Percentiles rank a stretch among this genome's conserved stretches.
These are phyloP conservation scores for Lepidochrysops patricia DNA, from an alignment of 2,888 invertebrate species.

Conservation along the genomic window DNA sequence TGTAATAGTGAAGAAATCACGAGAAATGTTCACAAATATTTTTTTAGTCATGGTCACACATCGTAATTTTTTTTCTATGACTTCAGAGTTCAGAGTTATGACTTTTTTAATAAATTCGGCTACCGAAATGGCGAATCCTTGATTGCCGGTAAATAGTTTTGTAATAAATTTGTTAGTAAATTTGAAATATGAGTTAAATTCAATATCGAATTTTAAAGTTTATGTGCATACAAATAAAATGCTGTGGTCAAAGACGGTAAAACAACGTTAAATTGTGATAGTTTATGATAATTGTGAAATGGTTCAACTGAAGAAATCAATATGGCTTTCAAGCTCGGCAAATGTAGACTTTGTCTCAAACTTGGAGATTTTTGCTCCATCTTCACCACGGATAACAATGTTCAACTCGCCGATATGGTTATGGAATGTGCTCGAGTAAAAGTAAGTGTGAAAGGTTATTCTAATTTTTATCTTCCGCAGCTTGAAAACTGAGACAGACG, in stretches of 20 bases:
- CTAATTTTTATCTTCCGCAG: slow-evolving; percentile 11
- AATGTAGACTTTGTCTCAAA: slow-evolving; percentile 72
- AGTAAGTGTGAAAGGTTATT: slow-evolving; percentile 46
- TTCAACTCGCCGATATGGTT: slow-evolving; percentile 68
- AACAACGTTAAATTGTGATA: slow-evolving; percentile 24
- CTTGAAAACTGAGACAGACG: slow-evolving; percentile 20
- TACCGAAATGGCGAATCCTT: slow-evolving; percentile 33
- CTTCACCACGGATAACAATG: slow-evolving; percentile 63
- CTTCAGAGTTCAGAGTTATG: too few relatives aligned
- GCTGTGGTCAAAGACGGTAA: slow-evolving; percentile 13
- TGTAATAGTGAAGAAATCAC: too few relatives aligned
- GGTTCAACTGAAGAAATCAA: slow-evolving; percentile 58
- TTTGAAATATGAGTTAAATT: slow-evolving; percentile 12
- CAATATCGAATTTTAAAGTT: slow-evolving; percentile 17
- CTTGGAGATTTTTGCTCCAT: slow-evolving; percentile 71
- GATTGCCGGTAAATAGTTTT: slow-evolving; percentile 16
- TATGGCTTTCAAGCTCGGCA: slow-evolving; percentile 68
- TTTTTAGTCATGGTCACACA: neutral
- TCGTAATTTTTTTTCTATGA: neutral
- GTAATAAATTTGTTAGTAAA: slow-evolving; percentile 18
- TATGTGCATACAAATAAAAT: neutral
- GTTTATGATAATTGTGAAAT: slow-evolving; percentile 47
- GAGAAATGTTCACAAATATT: neutral
- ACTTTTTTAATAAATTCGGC: slow-evolving; percentile 17
- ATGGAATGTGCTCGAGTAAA: slow-evolving; percentile 68